Evolutionary conservation across 1,140 invertebrate genomes (phyloP).

Genomic region (Drosophila triauraria): DNA sequence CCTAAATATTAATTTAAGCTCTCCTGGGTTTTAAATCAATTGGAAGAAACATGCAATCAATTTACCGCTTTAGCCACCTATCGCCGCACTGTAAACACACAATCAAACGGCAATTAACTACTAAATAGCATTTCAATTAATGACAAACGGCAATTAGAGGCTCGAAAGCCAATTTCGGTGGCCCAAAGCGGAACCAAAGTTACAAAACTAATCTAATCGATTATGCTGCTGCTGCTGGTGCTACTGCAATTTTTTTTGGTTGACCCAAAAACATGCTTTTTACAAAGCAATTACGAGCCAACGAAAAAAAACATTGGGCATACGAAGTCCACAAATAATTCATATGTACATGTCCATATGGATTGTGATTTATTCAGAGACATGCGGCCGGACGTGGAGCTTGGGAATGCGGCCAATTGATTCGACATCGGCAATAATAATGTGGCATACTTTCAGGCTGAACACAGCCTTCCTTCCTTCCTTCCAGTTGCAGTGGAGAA

Average conservation of each 20-base stretch:
- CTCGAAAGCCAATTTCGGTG: constrained; percentile 1
- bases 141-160: constrained; percentile 17
- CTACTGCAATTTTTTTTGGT: constrained; percentile 31
- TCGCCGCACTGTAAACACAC: not conserved
- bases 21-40: not conserved
- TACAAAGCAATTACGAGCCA: constrained; percentile 52
- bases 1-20: not conserved
- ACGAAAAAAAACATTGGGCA: not conserved
- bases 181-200: constrained; percentile 1
- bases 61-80: not conserved
- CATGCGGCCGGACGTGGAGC: constrained; percentile 15
- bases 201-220: constrained; percentile 52
- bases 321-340: constrained; percentile 51
- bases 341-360: constrained; percentile 37
- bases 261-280: constrained; percentile 49
- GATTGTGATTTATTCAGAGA: constrained; percentile 40
- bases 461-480: not conserved
- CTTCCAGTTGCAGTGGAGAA: not conserved
- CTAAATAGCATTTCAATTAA: constrained; percentile 34
- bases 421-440: constrained; percentile 40
- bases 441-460: constrained; percentile 54
- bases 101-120: constrained; percentile 23
- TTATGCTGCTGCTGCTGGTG: constrained; percentile 14
- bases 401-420: constrained; percentile 61
- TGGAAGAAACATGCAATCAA: not conserved